Percentiles rank a stretch among this genome's conserved stretches.
phyloP scores from a whole-genome alignment of 2,797 vertebrate species.

The Manis crassicaudata region DNA sequence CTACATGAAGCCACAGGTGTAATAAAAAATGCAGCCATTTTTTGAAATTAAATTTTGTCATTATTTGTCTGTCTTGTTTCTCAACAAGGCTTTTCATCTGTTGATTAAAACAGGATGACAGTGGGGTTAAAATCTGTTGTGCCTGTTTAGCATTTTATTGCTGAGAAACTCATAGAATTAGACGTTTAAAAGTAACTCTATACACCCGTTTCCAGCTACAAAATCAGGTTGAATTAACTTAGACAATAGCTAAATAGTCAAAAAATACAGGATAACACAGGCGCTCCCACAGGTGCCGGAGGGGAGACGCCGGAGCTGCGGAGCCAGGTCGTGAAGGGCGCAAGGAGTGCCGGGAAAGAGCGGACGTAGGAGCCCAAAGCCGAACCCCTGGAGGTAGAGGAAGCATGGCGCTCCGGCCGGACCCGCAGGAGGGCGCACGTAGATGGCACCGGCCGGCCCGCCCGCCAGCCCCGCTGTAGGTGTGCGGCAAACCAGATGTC shows the following conservation, averaged over 20 bases:
- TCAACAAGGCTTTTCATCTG: not conserved
- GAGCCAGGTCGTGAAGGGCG: not conserved
- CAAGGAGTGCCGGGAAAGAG: too few relatives aligned
- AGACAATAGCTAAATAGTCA: not conserved
- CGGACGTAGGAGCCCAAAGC: too few relatives aligned
- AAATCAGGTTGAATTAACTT: conserved; percentile 18
- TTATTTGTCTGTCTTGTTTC: not conserved
- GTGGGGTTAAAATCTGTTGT: not conserved
- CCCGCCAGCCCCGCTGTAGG: not conserved
- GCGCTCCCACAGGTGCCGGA: not conserved
- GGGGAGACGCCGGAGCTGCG: too few relatives aligned
- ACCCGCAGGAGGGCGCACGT: not conserved
- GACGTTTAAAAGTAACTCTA: not conserved
- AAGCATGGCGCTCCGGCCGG: too few relatives aligned
- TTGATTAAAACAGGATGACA: not conserved
- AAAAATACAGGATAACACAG: not conserved
- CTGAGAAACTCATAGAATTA: not conserved
- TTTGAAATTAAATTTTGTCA: not conserved
- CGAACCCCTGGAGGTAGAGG: too few relatives aligned
- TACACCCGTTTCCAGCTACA: not conserved
- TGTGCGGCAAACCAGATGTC: too few relatives aligned
- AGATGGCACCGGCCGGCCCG: accelerated
- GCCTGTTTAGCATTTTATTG: not conserved
- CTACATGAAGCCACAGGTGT: not conserved
- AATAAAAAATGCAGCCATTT: not conserved